Evolutionary conservation across 2,113 vertebrate genomes (phyloP).

Genomic region (Phoxinus phoxinus): DNA sequence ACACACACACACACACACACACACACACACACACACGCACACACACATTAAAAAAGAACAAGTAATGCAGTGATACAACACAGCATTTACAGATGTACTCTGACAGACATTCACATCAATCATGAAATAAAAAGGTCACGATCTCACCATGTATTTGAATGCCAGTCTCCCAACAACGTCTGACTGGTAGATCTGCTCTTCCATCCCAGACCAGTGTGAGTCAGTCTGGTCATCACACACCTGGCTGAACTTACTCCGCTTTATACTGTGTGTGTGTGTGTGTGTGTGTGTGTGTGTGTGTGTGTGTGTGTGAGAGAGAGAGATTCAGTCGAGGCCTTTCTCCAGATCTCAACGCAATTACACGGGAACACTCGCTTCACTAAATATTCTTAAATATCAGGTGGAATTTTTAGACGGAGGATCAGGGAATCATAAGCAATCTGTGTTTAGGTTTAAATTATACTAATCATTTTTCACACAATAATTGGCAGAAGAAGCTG

Average conservation of each 20-base stretch:
- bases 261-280: neutral
- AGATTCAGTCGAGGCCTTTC: neutral
- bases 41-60: no score
- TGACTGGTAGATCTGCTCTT: conserved; percentile 42
- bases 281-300: neutral
- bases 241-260: no score
- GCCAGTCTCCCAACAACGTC: conserved; percentile 73
- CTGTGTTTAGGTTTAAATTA: neutral
- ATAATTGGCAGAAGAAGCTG: no score
- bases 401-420: neutral
- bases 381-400: no score
- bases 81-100: no score
- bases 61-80: no score
- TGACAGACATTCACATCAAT: no score
- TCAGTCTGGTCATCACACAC: neutral
- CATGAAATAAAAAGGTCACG: neutral
- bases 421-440: neutral
- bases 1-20: no score
- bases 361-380: neutral
- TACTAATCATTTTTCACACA: no score
- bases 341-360: neutral
- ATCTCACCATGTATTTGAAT: conserved; percentile 66
- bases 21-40: no score
- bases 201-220: conserved; percentile 39
- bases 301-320: neutral